A percentile compares a stretch with the other conserved stretches of the same genome.
Conservation (phyloP, 2,113 vertebrate genomes). For the Mobula birostris region DNA sequence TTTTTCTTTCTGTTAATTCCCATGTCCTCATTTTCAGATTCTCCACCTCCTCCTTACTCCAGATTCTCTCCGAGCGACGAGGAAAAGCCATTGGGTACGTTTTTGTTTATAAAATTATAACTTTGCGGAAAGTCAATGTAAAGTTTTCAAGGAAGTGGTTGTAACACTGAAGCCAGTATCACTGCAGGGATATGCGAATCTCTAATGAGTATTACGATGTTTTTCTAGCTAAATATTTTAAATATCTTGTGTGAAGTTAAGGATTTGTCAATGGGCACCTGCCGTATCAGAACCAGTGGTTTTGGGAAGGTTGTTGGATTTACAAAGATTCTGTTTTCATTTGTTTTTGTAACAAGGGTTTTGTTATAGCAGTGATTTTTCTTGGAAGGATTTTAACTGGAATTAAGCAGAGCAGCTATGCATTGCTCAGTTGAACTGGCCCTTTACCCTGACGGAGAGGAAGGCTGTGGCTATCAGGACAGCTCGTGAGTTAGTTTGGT, state of each 20-base stretch:
- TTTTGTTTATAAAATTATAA: conserved; percentile 38
- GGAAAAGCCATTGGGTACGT: conserved; percentile 97
- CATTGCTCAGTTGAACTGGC: conserved; percentile 64
- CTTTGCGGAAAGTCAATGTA: conserved; percentile 40
- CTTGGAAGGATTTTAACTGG: conserved; percentile 70
- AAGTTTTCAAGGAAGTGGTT: not conserved
- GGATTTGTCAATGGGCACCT: not conserved
- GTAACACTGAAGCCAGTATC: not conserved
- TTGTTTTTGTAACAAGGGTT: not conserved
- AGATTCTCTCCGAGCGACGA: conserved; percentile 89
- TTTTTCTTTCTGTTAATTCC: conserved; percentile 41
- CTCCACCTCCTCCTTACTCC: conserved; percentile 94
- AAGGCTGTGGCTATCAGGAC: not conserved
- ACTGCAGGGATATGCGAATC: not conserved
- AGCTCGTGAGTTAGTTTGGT: not conserved
- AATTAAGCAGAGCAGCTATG: conserved; percentile 73
- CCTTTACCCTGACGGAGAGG: not conserved
- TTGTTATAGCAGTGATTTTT: not conserved
- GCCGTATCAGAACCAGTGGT: not conserved
- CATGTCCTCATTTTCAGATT: conserved; percentile 76
- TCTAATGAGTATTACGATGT: not conserved
- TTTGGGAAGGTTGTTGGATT: not conserved
- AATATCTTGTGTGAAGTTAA: not conserved
- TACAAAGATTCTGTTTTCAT: not conserved
- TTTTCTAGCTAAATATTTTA: not conserved